phyloP scores from a whole-genome alignment of 2,113 vertebrate species.

The Fregetta grallaria region DNA sequence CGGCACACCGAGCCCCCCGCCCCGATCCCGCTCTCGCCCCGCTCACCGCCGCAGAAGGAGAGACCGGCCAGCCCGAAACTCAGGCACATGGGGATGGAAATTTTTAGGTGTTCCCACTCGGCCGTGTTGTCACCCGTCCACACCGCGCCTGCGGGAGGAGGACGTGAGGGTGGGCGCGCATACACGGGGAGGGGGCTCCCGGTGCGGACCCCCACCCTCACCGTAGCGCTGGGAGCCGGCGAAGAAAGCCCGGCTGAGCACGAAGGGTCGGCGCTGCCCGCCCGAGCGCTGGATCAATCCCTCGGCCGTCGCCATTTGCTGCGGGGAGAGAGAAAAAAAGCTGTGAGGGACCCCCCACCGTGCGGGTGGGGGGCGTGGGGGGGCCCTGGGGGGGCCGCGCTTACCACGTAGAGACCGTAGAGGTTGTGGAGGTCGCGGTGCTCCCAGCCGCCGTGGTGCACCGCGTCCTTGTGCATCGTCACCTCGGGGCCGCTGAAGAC shows the following conservation, averaged over 20 bases:
- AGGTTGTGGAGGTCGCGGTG: constrained; percentile 89
- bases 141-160: constrained; percentile 78
- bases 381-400: background rate
- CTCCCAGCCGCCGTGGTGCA: constrained; percentile 84
- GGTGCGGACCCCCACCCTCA: background rate
- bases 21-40: background rate
- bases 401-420: constrained; percentile 90
- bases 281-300: background rate
- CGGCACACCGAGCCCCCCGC: no score
- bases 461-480: constrained; percentile 90
- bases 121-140: constrained; percentile 93
- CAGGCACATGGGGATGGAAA: constrained; percentile 91
- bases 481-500: constrained; percentile 77
- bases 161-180: background rate
- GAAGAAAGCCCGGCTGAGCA: background rate
- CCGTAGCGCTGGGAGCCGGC: background rate
- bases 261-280: background rate
- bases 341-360: no score
- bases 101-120: constrained; percentile 89
- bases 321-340: no score
- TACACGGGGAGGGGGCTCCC: no score
- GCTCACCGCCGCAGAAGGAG: constrained; percentile 88
- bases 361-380: no score
- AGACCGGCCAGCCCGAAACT: constrained; percentile 85
- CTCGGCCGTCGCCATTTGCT: background rate